These are phyloP conservation scores for Caenorhabditis doughertyi DNA, from an alignment of 2,888 invertebrate species.

Conservation along the genomic window DNA sequence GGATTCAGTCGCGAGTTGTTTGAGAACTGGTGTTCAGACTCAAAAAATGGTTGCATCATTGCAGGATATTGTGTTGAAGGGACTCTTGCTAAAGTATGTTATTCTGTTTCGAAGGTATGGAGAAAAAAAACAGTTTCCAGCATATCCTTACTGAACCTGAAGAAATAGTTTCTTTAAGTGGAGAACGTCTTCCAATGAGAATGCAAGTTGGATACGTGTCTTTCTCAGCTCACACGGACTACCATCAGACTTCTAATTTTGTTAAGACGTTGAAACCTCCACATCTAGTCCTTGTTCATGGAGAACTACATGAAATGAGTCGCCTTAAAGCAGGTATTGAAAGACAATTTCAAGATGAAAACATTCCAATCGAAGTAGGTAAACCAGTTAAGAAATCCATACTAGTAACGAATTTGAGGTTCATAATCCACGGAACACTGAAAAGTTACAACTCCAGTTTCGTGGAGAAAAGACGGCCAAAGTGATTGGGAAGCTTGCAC, in stretches of 20 bases:
- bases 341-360: constrained; percentile 93
- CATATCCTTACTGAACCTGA: constrained; percentile 97
- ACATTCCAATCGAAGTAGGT: constrained; percentile 73
- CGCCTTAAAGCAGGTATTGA: constrained; percentile 94
- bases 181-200: constrained; percentile 92
- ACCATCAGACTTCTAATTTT: constrained; percentile 97
- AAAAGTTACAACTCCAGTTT: constrained; percentile 93
- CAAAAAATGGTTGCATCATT: constrained; percentile 98
- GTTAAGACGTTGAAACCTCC: constrained; percentile 94
- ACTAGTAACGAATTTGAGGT: constrained; percentile 86
- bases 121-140: constrained; percentile 72
- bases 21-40: constrained; percentile 98
- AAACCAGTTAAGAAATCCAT: background rate
- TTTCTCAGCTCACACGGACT: constrained; percentile 99
- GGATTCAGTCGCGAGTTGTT: constrained; percentile 97
- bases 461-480: constrained; percentile 98
- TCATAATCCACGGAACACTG: constrained; percentile 97
- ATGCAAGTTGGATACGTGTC: constrained; percentile 93
- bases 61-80: constrained; percentile 89
- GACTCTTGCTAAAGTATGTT: constrained; percentile 84
- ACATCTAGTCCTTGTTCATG: constrained; percentile 97
- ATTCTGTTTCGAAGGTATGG: no score
- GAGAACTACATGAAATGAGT: constrained; percentile 99
- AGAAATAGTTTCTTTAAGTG: constrained; percentile 95
- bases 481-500: constrained; percentile 94